phyloP scores from a whole-genome alignment of 2,797 vertebrate species.

The Jordanella pulchra region DNA sequence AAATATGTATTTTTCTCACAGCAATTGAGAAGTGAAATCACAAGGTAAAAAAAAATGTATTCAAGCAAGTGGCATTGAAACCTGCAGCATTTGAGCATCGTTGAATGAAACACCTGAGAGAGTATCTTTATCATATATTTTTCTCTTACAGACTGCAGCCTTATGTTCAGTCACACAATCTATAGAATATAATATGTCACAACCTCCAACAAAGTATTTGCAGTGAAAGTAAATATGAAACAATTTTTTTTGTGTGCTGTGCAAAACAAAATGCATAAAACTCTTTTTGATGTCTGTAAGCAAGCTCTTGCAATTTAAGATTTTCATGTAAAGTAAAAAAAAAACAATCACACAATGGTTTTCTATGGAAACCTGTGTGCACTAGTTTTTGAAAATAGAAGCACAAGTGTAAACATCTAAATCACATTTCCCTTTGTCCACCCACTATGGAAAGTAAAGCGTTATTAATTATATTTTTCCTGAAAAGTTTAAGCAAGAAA shows the following conservation, averaged over 20 bases:
- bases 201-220: not conserved
- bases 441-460: not conserved
- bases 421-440: not conserved
- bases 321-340: not conserved
- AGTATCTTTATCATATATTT: not conserved
- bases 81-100: no score
- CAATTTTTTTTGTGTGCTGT: not conserved
- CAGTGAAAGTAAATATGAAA: not conserved
- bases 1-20: no score
- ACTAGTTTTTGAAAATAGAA: not conserved
- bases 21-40: no score
- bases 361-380: not conserved
- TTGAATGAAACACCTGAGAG: not conserved
- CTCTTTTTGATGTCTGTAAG: not conserved
- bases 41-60: no score
- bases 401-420: not conserved
- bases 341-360: not conserved
- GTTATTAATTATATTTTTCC: conserved; percentile 12
- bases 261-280: not conserved
- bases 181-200: not conserved
- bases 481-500: conserved; percentile 13
- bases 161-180: not conserved
- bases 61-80: no score
- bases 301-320: conserved; percentile 1
- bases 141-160: not conserved